Percentiles rank a stretch among this genome's conserved stretches.
phyloP scores from a whole-genome alignment of 2,113 vertebrate genomes.

The Reinhardtius hippoglossoides region DNA sequence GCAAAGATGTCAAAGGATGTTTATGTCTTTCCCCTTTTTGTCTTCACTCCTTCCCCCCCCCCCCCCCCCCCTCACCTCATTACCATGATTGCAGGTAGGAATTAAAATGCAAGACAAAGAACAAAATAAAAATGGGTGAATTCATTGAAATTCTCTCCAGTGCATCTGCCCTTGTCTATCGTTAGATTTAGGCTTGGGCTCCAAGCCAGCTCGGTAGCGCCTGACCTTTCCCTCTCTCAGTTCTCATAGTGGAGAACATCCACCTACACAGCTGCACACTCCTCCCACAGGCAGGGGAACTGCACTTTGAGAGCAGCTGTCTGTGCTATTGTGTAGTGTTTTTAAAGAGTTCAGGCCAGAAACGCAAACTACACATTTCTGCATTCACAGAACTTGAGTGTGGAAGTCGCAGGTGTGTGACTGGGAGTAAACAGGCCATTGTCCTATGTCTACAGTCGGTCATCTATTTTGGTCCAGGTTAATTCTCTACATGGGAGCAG shows the following conservation, averaged over 20 bases:
- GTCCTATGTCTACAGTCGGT: conserved; percentile 62
- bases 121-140: neutral
- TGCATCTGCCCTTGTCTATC: conserved; percentile 29
- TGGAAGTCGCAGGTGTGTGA: conserved; percentile 35
- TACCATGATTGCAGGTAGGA: conserved; percentile 28
- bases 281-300: conserved; percentile 48
- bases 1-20: conserved; percentile 23
- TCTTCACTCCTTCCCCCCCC: too few relatives aligned
- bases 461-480: conserved; percentile 73
- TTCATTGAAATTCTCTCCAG: conserved; percentile 31
- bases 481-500: conserved; percentile 70
- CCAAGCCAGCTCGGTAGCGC: conserved; percentile 42
- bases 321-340: conserved; percentile 27
- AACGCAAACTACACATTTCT: conserved; percentile 20
- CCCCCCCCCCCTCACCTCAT: neutral
- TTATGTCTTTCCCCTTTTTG: conserved; percentile 1
- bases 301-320: conserved; percentile 33
- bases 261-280: conserved; percentile 56
- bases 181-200: conserved; percentile 50
- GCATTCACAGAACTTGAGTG: conserved; percentile 4
- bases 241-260: conserved; percentile 53
- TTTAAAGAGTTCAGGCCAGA: neutral
- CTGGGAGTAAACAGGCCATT: conserved; percentile 61
- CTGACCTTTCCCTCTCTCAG: conserved; percentile 64
- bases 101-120: neutral